Percentiles rank a stretch among this genome's conserved stretches.
Conservation (phyloP, 2,797 vertebrate genomes). For the Poliocrania exsul region DNA sequence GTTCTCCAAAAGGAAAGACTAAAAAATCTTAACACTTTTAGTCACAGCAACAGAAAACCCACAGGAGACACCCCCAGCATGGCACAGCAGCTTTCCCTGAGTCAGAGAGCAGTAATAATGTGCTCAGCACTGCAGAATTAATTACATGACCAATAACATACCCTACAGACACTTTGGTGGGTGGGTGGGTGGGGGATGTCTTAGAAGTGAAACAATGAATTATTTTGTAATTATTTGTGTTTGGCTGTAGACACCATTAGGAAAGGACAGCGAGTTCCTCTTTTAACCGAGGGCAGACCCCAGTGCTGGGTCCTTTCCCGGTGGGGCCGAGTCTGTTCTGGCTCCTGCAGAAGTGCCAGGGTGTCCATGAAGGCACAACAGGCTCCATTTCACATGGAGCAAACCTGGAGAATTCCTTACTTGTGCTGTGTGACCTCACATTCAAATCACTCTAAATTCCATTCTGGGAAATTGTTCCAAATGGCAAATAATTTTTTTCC, state of each 20-base stretch:
- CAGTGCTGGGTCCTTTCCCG: fast-evolving
- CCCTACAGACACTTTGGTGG: neutral
- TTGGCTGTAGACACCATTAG: fast-evolving
- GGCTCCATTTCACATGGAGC: neutral
- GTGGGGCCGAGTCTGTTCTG: fast-evolving
- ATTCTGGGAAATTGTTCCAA: neutral
- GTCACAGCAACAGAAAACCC: neutral
- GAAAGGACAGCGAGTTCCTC: neutral
- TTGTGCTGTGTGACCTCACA: neutral
- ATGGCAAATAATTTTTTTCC: neutral
- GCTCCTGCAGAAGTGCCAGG: neutral
- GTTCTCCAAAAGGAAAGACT: neutral
- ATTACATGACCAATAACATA: neutral
- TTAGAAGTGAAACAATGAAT: neutral
- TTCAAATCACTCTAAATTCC: neutral
- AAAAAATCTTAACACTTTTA: neutral
- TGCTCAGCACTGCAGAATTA: neutral
- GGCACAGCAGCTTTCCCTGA: neutral
- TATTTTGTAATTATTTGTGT: neutral
- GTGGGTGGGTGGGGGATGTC: neutral
- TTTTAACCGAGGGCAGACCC: neutral
- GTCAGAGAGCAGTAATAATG: neutral
- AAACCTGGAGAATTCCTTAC: neutral
- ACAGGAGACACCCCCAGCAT: neutral
- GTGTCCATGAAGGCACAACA: neutral